Evolutionary conservation across 1,140 invertebrate genomes (phyloP).

Genomic region (Leptinotarsa undecemlineata): DNA sequence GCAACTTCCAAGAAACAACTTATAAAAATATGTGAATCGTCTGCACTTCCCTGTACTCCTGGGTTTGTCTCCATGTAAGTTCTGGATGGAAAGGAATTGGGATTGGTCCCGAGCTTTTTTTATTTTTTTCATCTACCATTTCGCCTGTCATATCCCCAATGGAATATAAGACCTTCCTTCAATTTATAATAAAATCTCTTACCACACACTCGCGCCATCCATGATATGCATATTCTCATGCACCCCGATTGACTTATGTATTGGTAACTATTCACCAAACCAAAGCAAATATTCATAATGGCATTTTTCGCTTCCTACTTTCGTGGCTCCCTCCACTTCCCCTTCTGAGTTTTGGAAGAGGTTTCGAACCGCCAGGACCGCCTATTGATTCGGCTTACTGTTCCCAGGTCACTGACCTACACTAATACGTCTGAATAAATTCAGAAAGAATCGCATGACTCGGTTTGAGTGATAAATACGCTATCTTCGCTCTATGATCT

Average conservation of each 20-base stretch:
- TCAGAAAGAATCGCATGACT: constrained; percentile 42
- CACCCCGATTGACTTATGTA: background rate
- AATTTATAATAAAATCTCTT: too few relatives aligned
- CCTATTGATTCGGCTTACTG: constrained; percentile 40
- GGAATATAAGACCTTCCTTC: too few relatives aligned
- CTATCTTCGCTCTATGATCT: constrained; percentile 30
- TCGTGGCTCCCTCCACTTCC: constrained; percentile 19
- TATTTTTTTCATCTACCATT: too few relatives aligned
- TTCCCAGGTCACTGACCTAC: constrained; percentile 43
- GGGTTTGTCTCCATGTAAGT: too few relatives aligned
- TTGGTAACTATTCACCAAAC: background rate
- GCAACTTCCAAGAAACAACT: too few relatives aligned
- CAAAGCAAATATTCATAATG: constrained; percentile 17
- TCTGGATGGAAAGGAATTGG: too few relatives aligned
- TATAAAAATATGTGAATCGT: too few relatives aligned
- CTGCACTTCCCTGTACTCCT: too few relatives aligned
- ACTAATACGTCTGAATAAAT: constrained; percentile 42
- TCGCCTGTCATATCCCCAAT: too few relatives aligned
- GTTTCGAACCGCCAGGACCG: constrained; percentile 22
- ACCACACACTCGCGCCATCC: too few relatives aligned
- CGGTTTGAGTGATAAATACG: constrained; percentile 34
- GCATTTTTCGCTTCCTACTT: background rate
- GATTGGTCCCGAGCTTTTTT: too few relatives aligned
- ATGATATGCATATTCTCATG: too few relatives aligned
- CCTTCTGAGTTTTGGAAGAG: constrained; percentile 30